phyloP scores from a whole-genome alignment of 2,113 vertebrate species.

The Ondatra zibethicus region DNA sequence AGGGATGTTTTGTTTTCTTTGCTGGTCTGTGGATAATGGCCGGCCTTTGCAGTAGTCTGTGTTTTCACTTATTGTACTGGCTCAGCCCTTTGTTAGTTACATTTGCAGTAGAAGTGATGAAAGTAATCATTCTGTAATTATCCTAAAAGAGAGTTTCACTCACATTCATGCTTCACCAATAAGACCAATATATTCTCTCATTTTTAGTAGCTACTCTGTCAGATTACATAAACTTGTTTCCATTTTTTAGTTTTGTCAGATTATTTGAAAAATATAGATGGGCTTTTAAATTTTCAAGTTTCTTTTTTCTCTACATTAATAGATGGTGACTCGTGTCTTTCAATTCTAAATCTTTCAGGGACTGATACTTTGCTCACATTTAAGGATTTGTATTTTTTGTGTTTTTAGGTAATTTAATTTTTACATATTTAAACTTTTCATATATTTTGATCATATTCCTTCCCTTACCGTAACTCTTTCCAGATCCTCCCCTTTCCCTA shows the following conservation, averaged over 20 bases:
- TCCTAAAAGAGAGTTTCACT: background rate
- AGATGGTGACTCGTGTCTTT: background rate
- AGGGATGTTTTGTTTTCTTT: conserved; percentile 22
- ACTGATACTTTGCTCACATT: background rate
- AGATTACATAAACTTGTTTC: conserved; percentile 13
- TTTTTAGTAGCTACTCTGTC: background rate
- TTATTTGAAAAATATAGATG: conserved; percentile 12
- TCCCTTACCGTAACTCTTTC: background rate
- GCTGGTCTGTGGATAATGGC: background rate
- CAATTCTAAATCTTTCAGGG: background rate
- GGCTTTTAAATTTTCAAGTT: background rate
- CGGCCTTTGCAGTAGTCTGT: background rate
- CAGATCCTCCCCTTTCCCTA: background rate
- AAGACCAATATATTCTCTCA: conserved; percentile 33
- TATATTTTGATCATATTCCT: background rate
- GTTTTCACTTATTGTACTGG: background rate
- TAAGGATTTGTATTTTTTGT: background rate
- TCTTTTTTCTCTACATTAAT: background rate
- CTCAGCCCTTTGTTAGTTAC: background rate
- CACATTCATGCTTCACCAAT: background rate
- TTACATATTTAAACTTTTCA: background rate
- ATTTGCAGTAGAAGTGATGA: background rate
- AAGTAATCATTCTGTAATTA: background rate
- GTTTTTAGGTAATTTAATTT: background rate
- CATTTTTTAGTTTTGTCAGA: conserved; percentile 26